Conservation (phyloP, 1,140 invertebrate species). For the Rhizoglyphus robini region DNA sequence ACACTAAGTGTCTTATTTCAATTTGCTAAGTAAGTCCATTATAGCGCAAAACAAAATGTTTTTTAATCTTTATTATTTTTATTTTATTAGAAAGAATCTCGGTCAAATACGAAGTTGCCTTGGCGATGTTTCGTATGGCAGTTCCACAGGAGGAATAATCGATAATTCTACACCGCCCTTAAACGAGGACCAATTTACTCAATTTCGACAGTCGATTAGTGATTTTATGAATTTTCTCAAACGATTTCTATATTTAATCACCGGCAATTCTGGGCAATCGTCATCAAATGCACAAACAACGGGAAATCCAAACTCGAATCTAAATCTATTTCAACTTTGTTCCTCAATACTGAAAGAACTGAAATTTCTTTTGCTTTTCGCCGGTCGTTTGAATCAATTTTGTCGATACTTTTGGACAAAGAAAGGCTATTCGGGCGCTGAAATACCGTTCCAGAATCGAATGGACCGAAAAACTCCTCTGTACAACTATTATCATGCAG, state of each 20-base stretch:
- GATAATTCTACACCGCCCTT: too few relatives aligned
- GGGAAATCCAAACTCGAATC: background rate
- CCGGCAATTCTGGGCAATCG: too few relatives aligned
- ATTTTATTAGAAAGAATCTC: background rate
- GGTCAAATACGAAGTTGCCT: background rate
- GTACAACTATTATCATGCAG: constrained; percentile 5
- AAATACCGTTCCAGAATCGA: background rate
- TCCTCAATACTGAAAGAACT: background rate
- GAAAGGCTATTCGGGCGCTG: background rate
- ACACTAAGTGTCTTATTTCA: background rate
- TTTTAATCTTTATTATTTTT: background rate
- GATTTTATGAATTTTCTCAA: background rate
- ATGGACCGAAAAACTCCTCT: background rate
- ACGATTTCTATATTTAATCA: background rate
- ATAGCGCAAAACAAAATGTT: too few relatives aligned
- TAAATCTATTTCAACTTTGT: background rate
- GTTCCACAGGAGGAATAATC: background rate
- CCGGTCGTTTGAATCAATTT: background rate
- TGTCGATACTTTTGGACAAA: background rate
- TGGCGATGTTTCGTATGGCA: background rate
- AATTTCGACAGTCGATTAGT: background rate
- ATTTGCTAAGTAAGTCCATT: constrained; percentile 9
- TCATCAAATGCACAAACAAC: too few relatives aligned
- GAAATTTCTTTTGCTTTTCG: background rate
- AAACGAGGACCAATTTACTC: background rate